Evolutionary conservation across 1,140 invertebrate genomes (phyloP).

Genomic region (Caenorhabditis briggsae): DNA sequence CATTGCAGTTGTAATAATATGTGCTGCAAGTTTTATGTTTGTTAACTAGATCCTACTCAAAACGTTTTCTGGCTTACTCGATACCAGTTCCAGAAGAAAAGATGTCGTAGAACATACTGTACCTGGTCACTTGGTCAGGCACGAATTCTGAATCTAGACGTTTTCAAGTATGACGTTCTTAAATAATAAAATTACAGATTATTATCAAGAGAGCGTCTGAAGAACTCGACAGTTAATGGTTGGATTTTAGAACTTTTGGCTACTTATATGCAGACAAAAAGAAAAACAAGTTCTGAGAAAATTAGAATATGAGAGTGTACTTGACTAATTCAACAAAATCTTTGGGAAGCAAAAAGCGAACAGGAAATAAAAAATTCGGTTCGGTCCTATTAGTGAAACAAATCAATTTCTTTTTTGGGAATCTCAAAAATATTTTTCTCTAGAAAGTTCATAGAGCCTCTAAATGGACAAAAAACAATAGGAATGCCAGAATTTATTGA

Average conservation of each 20-base stretch:
- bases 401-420: too few relatives aligned
- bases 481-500: not conserved
- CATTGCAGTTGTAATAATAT: conserved; percentile 10
- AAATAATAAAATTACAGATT: not conserved
- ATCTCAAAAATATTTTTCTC: too few relatives aligned
- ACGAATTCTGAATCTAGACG: not conserved
- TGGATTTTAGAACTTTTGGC: not conserved
- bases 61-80: not conserved
- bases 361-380: not conserved
- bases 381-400: too few relatives aligned
- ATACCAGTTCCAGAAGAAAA: conserved; percentile 8
- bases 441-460: too few relatives aligned
- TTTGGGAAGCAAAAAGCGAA: not conserved
- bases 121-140: too few relatives aligned
- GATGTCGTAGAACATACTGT: not conserved
- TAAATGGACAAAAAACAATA: too few relatives aligned
- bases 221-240: not conserved
- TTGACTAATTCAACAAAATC: not conserved
- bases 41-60: not conserved
- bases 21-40: not conserved
- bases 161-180: not conserved
- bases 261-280: not conserved
- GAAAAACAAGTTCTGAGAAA: conserved; percentile 17
- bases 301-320: not conserved
- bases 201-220: not conserved